A percentile compares a stretch with the other conserved stretches of the same genome.
These are phyloP conservation scores for Parasteatoda tepidariorum DNA, from an alignment of 1,140 invertebrate species.

Conservation along the genomic window DNA sequence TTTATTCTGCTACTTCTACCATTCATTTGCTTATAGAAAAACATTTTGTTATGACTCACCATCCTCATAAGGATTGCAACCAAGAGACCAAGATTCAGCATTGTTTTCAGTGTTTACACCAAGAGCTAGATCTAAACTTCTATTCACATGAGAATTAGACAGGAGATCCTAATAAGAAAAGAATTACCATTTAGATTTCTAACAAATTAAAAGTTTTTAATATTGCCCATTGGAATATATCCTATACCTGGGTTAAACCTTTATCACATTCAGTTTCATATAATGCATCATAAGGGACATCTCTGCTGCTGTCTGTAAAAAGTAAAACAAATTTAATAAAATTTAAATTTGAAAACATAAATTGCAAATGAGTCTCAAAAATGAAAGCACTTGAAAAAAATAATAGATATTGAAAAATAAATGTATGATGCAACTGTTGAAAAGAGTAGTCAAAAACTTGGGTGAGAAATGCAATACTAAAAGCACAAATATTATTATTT, in stretches of 20 bases:
- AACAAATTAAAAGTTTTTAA: no score
- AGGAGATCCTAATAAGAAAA: constrained; percentile 27
- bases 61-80: constrained; percentile 49
- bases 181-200: not conserved
- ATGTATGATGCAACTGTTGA: no score
- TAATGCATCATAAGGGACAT: constrained; percentile 46
- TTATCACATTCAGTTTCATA: constrained; percentile 60
- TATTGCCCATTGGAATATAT: not conserved
- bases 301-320: constrained; percentile 49
- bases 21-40: no score
- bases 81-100: constrained; percentile 42
- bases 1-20: no score
- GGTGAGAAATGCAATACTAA: no score
- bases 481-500: no score
- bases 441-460: no score
- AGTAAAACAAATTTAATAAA: not conserved
- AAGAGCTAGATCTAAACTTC: constrained; percentile 20
- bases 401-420: no score
- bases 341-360: not conserved
- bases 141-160: constrained; percentile 21
- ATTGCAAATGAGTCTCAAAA: no score
- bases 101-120: constrained; percentile 24
- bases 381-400: no score
- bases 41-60: no score
- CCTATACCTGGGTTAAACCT: constrained; percentile 32